These are phyloP conservation scores for Sarcoramphus papa DNA, from an alignment of 2,797 vertebrate species.

Conservation along the genomic window DNA sequence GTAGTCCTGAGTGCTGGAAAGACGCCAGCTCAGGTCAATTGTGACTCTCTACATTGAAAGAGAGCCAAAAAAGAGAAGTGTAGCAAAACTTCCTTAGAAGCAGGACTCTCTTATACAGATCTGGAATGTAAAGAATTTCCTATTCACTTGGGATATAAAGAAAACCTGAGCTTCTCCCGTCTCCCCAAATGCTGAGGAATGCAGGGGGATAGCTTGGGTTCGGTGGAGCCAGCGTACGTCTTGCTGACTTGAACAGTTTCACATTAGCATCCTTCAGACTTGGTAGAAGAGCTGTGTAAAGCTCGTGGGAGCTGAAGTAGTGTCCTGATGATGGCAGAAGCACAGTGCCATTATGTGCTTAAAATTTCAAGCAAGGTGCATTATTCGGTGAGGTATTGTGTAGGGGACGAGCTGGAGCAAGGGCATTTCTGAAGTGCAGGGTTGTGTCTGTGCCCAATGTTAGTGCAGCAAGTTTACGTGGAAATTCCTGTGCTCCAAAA, in stretches of 20 bases:
- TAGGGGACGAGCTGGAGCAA: not conserved
- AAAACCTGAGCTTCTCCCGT: slow-evolving; percentile 33
- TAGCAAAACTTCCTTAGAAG: slow-evolving; percentile 12
- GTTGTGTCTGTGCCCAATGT: not conserved
- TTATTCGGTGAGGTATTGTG: accelerated
- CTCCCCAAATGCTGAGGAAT: not conserved
- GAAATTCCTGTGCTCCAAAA: not conserved
- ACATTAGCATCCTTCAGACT: not conserved
- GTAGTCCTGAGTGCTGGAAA: not conserved
- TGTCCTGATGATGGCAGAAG: not conserved
- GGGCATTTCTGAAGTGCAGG: not conserved
- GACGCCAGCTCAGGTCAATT: slow-evolving; percentile 8
- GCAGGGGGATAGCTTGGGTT: not conserved
- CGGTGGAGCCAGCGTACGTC: not conserved
- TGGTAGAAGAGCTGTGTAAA: not conserved
- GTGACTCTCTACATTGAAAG: not conserved
- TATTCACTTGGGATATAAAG: slow-evolving; percentile 40
- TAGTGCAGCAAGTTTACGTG: accelerated
- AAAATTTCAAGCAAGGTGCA: not conserved
- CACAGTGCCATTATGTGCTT: accelerated
- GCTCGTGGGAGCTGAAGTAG: not conserved
- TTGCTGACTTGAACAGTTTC: not conserved
- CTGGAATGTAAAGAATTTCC: slow-evolving; percentile 65
- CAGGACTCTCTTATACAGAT: not conserved
- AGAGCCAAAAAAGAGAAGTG: not conserved